Percentiles rank a stretch among this genome's conserved stretches.
Conservation (phyloP, 1,140 invertebrate species). For the Nomia melanderi region DNA sequence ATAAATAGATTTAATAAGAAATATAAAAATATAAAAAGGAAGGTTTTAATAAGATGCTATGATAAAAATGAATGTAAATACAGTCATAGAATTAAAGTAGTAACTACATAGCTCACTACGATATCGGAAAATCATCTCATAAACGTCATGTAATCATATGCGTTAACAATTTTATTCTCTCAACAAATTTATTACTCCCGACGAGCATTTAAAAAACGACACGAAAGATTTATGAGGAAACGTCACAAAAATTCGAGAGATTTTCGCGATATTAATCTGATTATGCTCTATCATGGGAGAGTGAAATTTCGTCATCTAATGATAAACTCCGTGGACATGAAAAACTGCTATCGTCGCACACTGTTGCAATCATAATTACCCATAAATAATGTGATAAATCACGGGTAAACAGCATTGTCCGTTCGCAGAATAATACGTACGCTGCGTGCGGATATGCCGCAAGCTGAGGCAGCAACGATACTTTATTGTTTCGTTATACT, state of each 20-base stretch:
- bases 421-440: slow-evolving; percentile 32
- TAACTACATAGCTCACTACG: no score
- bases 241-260: background rate
- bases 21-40: no score
- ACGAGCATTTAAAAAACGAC: no score
- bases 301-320: background rate
- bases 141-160: no score
- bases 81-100: no score
- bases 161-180: no score
- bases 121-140: no score
- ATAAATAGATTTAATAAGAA: no score
- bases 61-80: no score
- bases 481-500: slow-evolving; percentile 57
- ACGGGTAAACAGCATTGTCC: slow-evolving; percentile 5
- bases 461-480: slow-evolving; percentile 11
- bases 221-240: no score
- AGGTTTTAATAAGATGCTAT: no score
- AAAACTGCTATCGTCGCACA: background rate
- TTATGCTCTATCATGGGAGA: slow-evolving; percentile 2
- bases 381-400: slow-evolving; percentile 49
- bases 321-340: background rate
- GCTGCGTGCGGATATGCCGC: slow-evolving; percentile 17
- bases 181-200: no score
- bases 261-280: background rate
- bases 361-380: slow-evolving; percentile 35